Conservation (phyloP, 1,140 invertebrate genomes). For the Aleiodes sp. region DNA sequence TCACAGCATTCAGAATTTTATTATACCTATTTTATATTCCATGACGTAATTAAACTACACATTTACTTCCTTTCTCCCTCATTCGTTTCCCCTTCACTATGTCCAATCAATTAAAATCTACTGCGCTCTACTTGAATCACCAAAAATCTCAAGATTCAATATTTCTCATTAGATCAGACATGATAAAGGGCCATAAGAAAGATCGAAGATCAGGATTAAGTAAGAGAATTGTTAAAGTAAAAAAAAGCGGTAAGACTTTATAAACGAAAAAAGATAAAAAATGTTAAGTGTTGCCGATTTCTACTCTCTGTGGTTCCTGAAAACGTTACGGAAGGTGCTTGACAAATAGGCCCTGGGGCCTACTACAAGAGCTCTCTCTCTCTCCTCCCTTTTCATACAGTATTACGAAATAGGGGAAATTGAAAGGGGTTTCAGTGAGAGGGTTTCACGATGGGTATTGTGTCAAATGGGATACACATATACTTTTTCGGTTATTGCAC, state of each 20-base stretch:
- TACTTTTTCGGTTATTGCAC: not conserved
- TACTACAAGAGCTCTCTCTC: not conserved
- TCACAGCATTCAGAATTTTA: too few relatives aligned
- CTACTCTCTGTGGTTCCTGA: not conserved
- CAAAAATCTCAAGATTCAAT: too few relatives aligned
- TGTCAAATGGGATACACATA: slow-evolving; percentile 8
- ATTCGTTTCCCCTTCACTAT: too few relatives aligned
- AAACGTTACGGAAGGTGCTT: not conserved
- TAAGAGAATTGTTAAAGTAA: not conserved
- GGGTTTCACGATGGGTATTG: not conserved
- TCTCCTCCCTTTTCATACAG: slow-evolving; percentile 4
- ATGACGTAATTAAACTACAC: too few relatives aligned
- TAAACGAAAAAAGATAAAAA: not conserved
- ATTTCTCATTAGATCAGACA: too few relatives aligned
- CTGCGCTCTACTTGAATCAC: too few relatives aligned
- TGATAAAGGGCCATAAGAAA: too few relatives aligned
- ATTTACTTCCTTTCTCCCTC: too few relatives aligned
- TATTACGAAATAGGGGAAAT: not conserved
- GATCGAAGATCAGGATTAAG: not conserved
- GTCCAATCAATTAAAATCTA: too few relatives aligned
- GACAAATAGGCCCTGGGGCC: slow-evolving; percentile 1
- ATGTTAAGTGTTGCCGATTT: not conserved
- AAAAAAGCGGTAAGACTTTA: not conserved
- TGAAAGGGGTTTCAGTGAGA: not conserved
- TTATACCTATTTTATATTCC: too few relatives aligned